These are phyloP conservation scores for Thalassarche chlororhynchos DNA, from an alignment of 2,113 vertebrate genomes.

Conservation along the genomic window DNA sequence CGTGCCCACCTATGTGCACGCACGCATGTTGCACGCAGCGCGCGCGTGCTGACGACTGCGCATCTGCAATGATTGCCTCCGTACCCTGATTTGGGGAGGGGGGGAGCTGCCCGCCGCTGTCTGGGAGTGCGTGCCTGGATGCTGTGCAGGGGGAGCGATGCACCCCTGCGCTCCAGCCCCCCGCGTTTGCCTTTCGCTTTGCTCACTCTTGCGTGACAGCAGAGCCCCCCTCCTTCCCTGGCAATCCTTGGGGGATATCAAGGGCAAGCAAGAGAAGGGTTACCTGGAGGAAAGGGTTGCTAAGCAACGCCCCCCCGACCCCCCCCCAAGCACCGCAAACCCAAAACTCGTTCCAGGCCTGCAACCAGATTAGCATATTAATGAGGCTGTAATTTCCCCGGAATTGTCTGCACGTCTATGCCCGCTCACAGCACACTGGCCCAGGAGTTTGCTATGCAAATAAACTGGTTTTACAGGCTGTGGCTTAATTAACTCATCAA, in stretches of 20 bases:
- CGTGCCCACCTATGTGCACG: background rate
- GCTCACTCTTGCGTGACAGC: constrained; percentile 61
- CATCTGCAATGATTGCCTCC: background rate
- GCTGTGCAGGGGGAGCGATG: background rate
- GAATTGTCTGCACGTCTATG: constrained; percentile 81
- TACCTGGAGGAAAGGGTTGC: constrained; percentile 86
- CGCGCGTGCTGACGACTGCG: fast-evolving
- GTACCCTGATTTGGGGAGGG: fast-evolving
- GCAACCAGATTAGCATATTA: constrained; percentile 90
- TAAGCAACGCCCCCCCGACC: constrained; percentile 71
- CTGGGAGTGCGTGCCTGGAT: background rate
- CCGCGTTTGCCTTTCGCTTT: constrained; percentile 27
- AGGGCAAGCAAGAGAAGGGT: constrained; percentile 83
- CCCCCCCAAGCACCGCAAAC: constrained; percentile 78
- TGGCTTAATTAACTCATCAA: constrained; percentile 90
- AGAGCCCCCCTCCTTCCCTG: constrained; percentile 58
- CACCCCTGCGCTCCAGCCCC: background rate
- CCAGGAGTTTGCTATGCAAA: constrained; percentile 89
- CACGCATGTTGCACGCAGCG: background rate
- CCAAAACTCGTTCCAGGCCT: constrained; percentile 86
- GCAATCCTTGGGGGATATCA: constrained; percentile 79
- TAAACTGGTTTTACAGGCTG: constrained; percentile 88
- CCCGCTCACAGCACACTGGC: constrained; percentile 82
- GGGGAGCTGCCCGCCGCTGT: fast-evolving
- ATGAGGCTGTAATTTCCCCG: constrained; percentile 87